These are phyloP conservation scores for Physeter macrocephalus DNA, from an alignment of 2,113 vertebrate genomes.

Conservation along the genomic window DNA sequence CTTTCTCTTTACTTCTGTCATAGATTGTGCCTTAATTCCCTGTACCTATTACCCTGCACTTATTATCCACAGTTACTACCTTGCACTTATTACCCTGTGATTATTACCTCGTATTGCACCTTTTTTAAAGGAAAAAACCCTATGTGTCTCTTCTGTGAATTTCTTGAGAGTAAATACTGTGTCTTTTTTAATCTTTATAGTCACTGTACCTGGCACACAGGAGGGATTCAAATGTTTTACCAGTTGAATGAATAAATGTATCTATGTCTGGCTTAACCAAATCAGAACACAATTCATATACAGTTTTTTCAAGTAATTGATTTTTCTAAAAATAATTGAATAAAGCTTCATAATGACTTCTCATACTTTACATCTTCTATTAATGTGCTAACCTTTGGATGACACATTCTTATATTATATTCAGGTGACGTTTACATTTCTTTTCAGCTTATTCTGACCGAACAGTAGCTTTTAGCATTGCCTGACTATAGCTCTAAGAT, in stretches of 20 bases:
- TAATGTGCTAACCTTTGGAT: slow-evolving; percentile 43
- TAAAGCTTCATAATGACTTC: slow-evolving; percentile 41
- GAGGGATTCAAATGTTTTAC: not conserved
- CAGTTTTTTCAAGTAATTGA: slow-evolving; percentile 7
- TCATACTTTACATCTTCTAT: not conserved
- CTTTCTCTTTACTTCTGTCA: not conserved
- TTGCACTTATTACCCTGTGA: not conserved
- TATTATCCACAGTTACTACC: not conserved
- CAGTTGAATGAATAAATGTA: not conserved
- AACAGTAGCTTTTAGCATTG: slow-evolving; percentile 12
- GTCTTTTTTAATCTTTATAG: not conserved
- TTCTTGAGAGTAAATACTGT: not conserved
- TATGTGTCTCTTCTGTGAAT: not conserved
- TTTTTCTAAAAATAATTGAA: slow-evolving; percentile 51
- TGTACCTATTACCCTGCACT: not conserved
- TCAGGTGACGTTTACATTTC: slow-evolving; percentile 42
- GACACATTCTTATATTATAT: slow-evolving; percentile 28
- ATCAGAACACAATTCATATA: not conserved
- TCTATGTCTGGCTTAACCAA: not conserved
- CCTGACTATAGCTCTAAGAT: slow-evolving; percentile 9
- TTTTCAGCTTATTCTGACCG: slow-evolving; percentile 19
- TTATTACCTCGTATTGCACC: not conserved
- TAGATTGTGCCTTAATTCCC: not conserved
- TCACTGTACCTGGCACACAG: not conserved
- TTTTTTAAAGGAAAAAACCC: not conserved